phyloP scores from a whole-genome alignment of 1,140 invertebrate genomes.

The Zaprionus davidi region DNA sequence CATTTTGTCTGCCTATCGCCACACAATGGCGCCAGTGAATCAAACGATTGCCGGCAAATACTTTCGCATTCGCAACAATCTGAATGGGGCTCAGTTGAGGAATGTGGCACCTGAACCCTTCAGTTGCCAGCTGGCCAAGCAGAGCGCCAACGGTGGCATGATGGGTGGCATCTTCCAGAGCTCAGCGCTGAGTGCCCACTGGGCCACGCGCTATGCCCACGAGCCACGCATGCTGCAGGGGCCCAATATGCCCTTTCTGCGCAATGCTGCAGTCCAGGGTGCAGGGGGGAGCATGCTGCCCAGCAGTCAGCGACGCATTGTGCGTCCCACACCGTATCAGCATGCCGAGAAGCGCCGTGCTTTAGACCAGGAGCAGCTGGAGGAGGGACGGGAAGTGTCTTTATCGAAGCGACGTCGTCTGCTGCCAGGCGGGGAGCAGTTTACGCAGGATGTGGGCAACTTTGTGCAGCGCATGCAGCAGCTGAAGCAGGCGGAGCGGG shows the following conservation, averaged over 20 bases:
- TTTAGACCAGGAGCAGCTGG: conserved; percentile 8
- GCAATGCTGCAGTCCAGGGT: conserved; percentile 50
- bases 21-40: conserved; percentile 72
- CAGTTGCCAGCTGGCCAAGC: conserved; percentile 69
- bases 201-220: conserved; percentile 44
- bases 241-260: conserved; percentile 69
- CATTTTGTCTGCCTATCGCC: conserved; percentile 66
- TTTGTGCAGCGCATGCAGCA: conserved; percentile 11
- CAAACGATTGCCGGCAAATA: conserved; percentile 69
- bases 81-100: conserved; percentile 32
- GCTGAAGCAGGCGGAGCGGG: neutral
- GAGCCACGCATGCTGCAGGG: conserved; percentile 13
- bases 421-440: conserved; percentile 29
- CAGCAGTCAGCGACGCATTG: neutral
- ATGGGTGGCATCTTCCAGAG: conserved; percentile 69
- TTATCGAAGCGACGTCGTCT: conserved; percentile 53
- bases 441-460: conserved; percentile 36
- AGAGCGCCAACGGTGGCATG: conserved; percentile 58
- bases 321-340: conserved; percentile 54
- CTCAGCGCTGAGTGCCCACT: conserved; percentile 64
- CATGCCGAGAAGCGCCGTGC: conserved; percentile 57
- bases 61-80: conserved; percentile 58
- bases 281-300: neutral
- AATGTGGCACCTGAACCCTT: conserved; percentile 58
- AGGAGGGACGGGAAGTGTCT: neutral